Conservation (phyloP, 2,888 invertebrate species). For the Eumacrocentrus americanus region DNA sequence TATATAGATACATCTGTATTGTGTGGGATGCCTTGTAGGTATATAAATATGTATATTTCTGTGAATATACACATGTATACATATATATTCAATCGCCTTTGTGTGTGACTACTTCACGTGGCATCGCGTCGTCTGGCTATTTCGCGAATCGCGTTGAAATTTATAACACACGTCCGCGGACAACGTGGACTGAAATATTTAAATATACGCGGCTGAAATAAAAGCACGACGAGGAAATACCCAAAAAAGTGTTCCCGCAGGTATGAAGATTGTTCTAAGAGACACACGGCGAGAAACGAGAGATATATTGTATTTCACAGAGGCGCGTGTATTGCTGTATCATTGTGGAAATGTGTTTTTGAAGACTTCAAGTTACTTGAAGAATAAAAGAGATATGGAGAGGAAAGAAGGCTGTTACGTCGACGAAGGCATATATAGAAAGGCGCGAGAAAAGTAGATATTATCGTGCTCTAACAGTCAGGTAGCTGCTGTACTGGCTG, state of each 20-base stretch:
- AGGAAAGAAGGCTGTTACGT: conserved; percentile 17
- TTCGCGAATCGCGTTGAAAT: conserved; percentile 38
- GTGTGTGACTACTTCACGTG: conserved; percentile 14
- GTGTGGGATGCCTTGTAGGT: too few species aligned
- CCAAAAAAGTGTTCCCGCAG: too few species aligned
- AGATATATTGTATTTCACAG: too few species aligned
- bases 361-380: too few species aligned
- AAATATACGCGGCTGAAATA: conserved; percentile 33
- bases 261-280: too few species aligned
- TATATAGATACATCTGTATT: too few species aligned
- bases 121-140: too few species aligned
- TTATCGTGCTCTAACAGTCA: conserved; percentile 37
- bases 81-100: background rate
- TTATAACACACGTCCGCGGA: conserved; percentile 41
- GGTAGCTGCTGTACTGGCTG: too few species aligned
- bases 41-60: too few species aligned
- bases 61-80: conserved; percentile 2
- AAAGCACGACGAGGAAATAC: too few species aligned
- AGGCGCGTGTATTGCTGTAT: background rate
- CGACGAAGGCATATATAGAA: conserved; percentile 27
- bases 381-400: too few species aligned
- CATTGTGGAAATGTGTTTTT: background rate
- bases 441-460: conserved; percentile 35
- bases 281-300: too few species aligned
- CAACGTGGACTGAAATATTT: conserved; percentile 45